Evolutionary conservation across 37 sponge, comb jelly and placozoan genomes (phyloP).

Genomic region (Oopsacas minuta): DNA sequence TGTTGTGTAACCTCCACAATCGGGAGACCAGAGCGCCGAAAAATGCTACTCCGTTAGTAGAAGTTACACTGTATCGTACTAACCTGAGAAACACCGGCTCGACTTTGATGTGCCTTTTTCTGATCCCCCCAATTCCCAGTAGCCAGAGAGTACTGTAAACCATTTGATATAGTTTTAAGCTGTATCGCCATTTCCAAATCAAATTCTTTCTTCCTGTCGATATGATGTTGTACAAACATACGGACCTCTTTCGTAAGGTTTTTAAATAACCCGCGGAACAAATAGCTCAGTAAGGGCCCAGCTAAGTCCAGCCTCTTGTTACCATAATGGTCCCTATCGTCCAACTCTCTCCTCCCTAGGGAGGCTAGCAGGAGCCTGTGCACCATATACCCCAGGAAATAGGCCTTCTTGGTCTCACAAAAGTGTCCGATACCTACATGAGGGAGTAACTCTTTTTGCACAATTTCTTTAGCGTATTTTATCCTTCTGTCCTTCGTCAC

Average conservation of each 20-base stretch:
- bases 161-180: conserved; percentile 89
- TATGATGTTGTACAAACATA: conserved; percentile 86
- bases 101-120: conserved; percentile 91
- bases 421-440: conserved; percentile 98
- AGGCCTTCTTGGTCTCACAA: conserved; percentile 99
- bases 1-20: not conserved
- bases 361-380: conserved; percentile 88
- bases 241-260: conserved; percentile 94
- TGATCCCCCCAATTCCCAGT: conserved; percentile 99
- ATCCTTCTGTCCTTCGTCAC: conserved; percentile 91
- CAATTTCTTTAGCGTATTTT: conserved; percentile 95
- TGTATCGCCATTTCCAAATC: conserved; percentile 87
- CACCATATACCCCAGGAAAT: conserved; percentile 99
- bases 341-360: conserved; percentile 85
- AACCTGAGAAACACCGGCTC: conserved; percentile 98
- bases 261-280: conserved; percentile 92
- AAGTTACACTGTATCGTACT: no score
- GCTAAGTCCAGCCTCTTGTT: conserved; percentile 98
- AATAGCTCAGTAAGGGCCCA: conserved; percentile 87
- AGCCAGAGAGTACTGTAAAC: conserved; percentile 93
- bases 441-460: conserved; percentile 97
- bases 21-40: not conserved
- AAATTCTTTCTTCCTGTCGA: conserved; percentile 96
- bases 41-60: not conserved
- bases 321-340: conserved; percentile 99